Evolutionary conservation across 1,140 invertebrate species (phyloP).

Genomic region (Oppia nitens): DNA sequence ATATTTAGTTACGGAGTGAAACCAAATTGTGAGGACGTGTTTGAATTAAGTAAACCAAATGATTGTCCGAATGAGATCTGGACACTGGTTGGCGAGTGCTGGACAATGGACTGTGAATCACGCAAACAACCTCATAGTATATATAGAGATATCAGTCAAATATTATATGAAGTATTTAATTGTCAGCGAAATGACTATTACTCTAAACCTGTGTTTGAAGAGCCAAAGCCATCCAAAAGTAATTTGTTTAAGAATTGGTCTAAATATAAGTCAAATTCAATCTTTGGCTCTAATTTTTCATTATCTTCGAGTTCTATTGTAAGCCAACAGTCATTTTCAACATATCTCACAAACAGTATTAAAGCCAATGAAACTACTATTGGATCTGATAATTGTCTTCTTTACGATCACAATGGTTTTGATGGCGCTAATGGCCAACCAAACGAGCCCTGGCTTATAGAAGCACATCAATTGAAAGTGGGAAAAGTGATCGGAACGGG

Average conservation of each 20-base stretch:
- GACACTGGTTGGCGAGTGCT: conserved; percentile 66
- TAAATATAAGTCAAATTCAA: not conserved
- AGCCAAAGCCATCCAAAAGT: not conserved
- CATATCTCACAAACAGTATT: conserved; percentile 8
- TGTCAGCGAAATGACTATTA: not conserved
- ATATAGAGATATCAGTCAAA: conserved; percentile 53
- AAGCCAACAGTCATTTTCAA: conserved; percentile 10
- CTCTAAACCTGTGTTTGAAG: not conserved
- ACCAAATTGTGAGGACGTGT: conserved; percentile 16
- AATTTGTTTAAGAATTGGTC: not conserved
- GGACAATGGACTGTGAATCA: conserved; percentile 50
- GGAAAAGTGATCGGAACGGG: conserved; percentile 28
- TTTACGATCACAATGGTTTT: not conserved
- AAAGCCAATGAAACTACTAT: not conserved
- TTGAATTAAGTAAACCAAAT: conserved; percentile 48
- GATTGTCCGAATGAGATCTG: conserved; percentile 64
- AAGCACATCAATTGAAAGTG: not conserved
- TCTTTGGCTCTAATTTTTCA: not conserved
- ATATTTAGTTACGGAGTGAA: conserved; percentile 56
- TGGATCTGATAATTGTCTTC: not conserved
- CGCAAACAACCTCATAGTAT: conserved; percentile 58
- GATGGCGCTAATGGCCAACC: not conserved
- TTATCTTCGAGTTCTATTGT: not conserved
- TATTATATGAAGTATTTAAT: not conserved
- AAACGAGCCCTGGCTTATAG: not conserved